Base-by-base conservation (phyloP, 1,140 invertebrate genomes). In the Trachymyrmex cornetzi region DNA sequence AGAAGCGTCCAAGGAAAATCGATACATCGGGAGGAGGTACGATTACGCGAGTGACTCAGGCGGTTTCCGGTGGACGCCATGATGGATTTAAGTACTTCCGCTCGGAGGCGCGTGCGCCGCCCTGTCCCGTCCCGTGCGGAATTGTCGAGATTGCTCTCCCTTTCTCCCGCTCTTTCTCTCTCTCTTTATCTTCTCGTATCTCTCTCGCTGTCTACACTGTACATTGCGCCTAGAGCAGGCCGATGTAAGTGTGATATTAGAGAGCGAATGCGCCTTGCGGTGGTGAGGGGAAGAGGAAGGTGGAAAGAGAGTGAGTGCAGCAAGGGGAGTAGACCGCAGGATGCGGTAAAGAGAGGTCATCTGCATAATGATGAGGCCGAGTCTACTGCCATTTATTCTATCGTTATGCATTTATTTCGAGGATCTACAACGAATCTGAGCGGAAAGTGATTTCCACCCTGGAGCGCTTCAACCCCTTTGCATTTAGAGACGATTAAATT, bases 1-100 rank as follows among this genome's bases (percentile, higher is more conserved):
- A 84, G 88, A 93, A 86, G 87, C 88, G 79, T 85, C 77, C 86
- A 85, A 75, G 87, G 91, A 92, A 92, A 92, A 93, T 93, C 92
- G 92, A 93, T 93, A 93, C 90, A 89, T 91, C 88, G 90, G 90
- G 90, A 92, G 91, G 89, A 91, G 92, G 89, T 88, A 92, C 93
- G 93, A 93, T 93, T 93, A 93, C 93, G 90, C 91, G 91, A 93
- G 92, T 93, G 93, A 93, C 93, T 93, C 93, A 93, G 93, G 92
- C 92, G 91, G 92, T 93, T 93, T 93, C 93, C 93, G 93, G 91
- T 93, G 77, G 93, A 90, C 92, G 93, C 93, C 93, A 93, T 93
- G 93, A 93, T 93, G 90, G 93, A 93, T 93, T 93, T 93, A 93
- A 93, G 92, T 93, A 93, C 92, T 93, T 93, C 93, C 93, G 92